phyloP scores from a whole-genome alignment of 2,113 vertebrate species.

The Piaya cayana region DNA sequence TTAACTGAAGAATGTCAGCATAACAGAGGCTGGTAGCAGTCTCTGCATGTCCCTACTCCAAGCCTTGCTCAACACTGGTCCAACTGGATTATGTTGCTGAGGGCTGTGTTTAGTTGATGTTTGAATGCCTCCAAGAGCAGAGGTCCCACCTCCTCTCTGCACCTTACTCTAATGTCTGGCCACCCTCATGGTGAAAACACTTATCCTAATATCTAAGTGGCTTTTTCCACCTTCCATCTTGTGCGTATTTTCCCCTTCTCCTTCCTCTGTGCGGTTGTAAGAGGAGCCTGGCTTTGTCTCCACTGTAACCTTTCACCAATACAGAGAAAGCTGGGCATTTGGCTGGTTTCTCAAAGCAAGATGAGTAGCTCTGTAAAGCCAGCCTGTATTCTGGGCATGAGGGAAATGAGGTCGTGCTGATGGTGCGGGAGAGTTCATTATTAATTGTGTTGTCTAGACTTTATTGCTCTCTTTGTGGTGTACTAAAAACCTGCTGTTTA shows the following conservation, averaged over 20 bases:
- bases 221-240: neutral
- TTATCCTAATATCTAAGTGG: neutral
- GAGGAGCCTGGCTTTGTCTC: neutral
- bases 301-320: neutral
- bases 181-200: neutral
- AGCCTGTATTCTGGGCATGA: neutral
- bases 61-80: neutral
- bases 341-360: neutral
- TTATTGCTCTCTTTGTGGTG: neutral
- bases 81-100: neutral
- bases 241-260: neutral
- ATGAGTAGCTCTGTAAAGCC: neutral
- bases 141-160: neutral
- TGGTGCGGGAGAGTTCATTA: neutral
- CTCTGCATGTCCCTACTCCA: neutral
- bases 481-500: neutral
- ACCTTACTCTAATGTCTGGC: neutral
- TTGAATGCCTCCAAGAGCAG: neutral
- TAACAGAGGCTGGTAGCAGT: neutral
- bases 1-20: neutral
- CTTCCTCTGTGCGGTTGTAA: neutral
- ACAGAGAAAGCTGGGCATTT: neutral
- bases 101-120: neutral
- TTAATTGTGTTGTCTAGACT: neutral
- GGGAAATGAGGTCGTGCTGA: neutral